These are phyloP conservation scores for Pantherophis guttatus DNA, from an alignment of 2,113 vertebrate genomes.

Conservation along the genomic window DNA sequence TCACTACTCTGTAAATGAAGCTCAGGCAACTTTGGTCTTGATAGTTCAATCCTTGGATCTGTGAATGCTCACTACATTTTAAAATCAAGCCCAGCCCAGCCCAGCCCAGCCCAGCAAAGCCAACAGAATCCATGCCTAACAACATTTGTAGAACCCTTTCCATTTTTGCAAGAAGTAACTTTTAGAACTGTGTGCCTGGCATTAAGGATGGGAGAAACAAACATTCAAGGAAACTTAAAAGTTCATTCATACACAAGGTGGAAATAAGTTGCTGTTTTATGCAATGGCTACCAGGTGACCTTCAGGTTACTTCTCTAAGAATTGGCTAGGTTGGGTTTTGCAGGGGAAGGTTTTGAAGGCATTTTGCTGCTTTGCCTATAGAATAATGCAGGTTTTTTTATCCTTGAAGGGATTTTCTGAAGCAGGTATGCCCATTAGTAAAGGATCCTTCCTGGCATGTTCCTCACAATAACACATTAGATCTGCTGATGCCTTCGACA, in stretches of 20 bases:
- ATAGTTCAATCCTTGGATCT: conserved; percentile 33
- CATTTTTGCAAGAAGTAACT: conserved; percentile 36
- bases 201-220: conserved; percentile 40
- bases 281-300: conserved; percentile 59
- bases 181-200: conserved; percentile 40
- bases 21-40: conserved; percentile 65
- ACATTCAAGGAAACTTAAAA: conserved; percentile 53
- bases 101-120: not conserved
- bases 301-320: conserved; percentile 39
- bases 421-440: conserved; percentile 88
- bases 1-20: conserved; percentile 36
- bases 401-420: conserved; percentile 99
- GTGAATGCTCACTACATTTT: conserved; percentile 20
- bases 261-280: conserved; percentile 48
- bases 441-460: conserved; percentile 84
- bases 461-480: conserved; percentile 91
- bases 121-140: not conserved
- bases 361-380: conserved; percentile 72
- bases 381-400: conserved; percentile 90
- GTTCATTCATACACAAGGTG: conserved; percentile 27
- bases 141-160: conserved; percentile 13
- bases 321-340: conserved; percentile 37
- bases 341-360: conserved; percentile 28
- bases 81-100: conserved; percentile 4
- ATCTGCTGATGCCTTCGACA: conserved; percentile 93